A percentile compares a stretch with the other conserved stretches of the same genome.
phyloP scores from a whole-genome alignment of 2,797 vertebrate species.

The Aldrovandia affinis region DNA sequence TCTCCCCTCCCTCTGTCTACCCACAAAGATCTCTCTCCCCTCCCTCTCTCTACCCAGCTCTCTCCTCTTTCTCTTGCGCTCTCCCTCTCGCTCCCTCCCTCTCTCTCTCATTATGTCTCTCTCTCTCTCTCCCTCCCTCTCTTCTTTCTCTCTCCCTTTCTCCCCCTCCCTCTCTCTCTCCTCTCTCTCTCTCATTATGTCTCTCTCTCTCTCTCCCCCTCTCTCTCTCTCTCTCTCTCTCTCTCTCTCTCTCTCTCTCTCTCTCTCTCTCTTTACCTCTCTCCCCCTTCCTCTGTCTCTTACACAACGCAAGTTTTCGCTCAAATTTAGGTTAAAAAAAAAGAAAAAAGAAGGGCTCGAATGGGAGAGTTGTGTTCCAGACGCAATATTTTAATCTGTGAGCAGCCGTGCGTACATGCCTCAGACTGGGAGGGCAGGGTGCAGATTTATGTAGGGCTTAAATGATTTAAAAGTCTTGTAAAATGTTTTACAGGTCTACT shows the following conservation, averaged over 20 bases:
- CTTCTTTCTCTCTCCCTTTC: background rate
- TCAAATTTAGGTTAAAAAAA: slow-evolving; percentile 58
- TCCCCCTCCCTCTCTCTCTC: background rate
- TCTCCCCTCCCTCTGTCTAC: slow-evolving; percentile 36
- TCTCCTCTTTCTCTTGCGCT: background rate
- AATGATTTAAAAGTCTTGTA: slow-evolving; percentile 67
- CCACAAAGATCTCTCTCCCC: slow-evolving; percentile 34
- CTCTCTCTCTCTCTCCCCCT: no score
- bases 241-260: background rate
- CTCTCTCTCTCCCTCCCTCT: background rate
- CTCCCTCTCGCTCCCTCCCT: slow-evolving; percentile 30
- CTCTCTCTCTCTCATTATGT: background rate
- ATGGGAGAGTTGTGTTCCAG: slow-evolving; percentile 42
- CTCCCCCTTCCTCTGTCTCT: slow-evolving; percentile 42
- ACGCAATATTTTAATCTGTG: slow-evolving; percentile 46
- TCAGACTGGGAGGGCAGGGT: slow-evolving; percentile 53
- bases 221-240: no score
- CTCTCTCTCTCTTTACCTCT: slow-evolving; percentile 25
- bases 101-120: slow-evolving; percentile 42
- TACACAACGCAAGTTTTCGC: slow-evolving; percentile 48
- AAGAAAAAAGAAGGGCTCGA: background rate
- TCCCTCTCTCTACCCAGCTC: slow-evolving; percentile 36
- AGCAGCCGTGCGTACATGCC: slow-evolving; percentile 50
- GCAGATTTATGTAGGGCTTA: slow-evolving; percentile 59
- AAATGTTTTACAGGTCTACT: slow-evolving; percentile 54